Conservation (phyloP, 2,888 invertebrate species). For the Temnothorax ravouxi region DNA sequence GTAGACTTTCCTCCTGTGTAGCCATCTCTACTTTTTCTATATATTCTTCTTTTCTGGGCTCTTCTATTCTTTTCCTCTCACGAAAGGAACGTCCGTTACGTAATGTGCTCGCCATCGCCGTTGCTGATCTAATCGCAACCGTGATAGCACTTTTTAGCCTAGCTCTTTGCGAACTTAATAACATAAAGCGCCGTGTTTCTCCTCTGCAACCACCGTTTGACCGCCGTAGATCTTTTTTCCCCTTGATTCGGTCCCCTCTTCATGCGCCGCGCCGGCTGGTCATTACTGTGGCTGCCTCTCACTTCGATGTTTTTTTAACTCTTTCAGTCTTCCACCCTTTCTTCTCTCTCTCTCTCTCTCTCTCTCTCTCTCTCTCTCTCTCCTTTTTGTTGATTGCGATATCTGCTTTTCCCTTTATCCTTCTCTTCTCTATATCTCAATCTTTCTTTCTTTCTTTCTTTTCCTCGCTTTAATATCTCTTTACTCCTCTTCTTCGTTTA, state of each 20-base stretch:
- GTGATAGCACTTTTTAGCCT: constrained; percentile 27
- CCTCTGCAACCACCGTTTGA: constrained; percentile 20
- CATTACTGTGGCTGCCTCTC: constrained; percentile 25
- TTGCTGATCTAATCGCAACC: constrained; percentile 38
- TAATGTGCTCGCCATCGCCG: background rate
- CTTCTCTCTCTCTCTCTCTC: background rate
- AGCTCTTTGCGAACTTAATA: constrained; percentile 40
- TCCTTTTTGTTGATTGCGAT: background rate
- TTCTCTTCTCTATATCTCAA: background rate
- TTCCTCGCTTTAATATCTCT: background rate
- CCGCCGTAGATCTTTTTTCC: background rate
- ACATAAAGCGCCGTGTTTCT: constrained; percentile 26
- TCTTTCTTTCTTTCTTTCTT: background rate
- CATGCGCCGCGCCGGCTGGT: background rate
- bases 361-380: background rate
- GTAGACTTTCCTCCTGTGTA: background rate
- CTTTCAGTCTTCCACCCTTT: background rate
- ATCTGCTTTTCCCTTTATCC: background rate
- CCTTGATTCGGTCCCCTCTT: background rate
- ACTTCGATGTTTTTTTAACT: background rate
- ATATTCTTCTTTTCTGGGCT: background rate
- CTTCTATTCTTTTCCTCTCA: background rate
- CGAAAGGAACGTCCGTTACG: background rate
- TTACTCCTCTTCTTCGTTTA: background rate
- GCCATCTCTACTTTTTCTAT: background rate